Conservation (phyloP, 2,888 invertebrate species). For the Colletes collaris region DNA sequence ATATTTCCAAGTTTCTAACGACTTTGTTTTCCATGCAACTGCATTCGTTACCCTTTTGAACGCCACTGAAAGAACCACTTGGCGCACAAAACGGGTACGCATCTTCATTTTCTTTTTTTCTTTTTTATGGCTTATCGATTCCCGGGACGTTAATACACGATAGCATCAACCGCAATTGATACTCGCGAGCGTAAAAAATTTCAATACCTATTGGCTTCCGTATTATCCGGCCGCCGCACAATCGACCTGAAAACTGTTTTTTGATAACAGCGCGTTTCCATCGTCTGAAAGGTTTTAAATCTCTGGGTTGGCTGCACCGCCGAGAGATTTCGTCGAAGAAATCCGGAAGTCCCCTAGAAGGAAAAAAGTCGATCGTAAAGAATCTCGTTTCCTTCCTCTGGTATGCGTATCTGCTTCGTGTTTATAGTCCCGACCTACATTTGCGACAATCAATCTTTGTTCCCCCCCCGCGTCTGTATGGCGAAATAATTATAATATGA, state of each 20-base stretch:
- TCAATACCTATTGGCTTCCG: conserved; percentile 35
- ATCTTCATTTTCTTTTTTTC: not conserved
- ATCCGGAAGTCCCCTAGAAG: conserved; percentile 47
- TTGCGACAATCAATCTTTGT: conserved; percentile 5
- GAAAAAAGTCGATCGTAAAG: conserved; percentile 60
- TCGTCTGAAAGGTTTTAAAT: conserved; percentile 36
- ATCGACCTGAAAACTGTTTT: conserved; percentile 33
- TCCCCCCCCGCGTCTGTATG: too few species aligned
- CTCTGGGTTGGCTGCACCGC: not conserved
- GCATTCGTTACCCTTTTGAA: not conserved
- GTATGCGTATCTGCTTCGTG: conserved; percentile 20
- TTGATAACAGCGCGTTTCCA: conserved; percentile 39
- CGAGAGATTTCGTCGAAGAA: conserved; percentile 42
- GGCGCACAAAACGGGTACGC: not conserved
- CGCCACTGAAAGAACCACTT: not conserved
- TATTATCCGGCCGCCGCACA: conserved; percentile 24
- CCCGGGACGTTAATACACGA: conserved; percentile 8
- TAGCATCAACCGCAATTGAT: conserved; percentile 17
- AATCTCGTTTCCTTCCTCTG: conserved; percentile 49
- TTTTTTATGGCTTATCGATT: conserved; percentile 16
- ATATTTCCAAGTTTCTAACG: not conserved
- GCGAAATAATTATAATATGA: too few species aligned
- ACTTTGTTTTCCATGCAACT: not conserved
- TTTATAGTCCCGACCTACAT: conserved; percentile 26
- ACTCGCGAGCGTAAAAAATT: conserved; percentile 31